Base-by-base conservation (phyloP, 2,113 vertebrate genomes). In the Polypterus senegalus region DNA sequence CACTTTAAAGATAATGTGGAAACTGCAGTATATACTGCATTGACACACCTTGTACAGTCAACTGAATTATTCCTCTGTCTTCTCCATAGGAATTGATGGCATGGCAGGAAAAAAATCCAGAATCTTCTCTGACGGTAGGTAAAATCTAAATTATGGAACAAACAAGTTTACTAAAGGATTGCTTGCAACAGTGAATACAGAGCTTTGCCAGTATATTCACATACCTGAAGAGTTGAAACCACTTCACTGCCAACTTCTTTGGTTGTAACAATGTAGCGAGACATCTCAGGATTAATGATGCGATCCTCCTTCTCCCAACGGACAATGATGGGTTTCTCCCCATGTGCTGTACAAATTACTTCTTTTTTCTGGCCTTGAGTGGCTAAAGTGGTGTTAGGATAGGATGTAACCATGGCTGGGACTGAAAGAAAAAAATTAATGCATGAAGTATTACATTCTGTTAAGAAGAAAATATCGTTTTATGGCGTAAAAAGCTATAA, bases 391-490 rank as follows among this genome's bases (percentile, higher is more conserved):
- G 94, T 97, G 75, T 99, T 99, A 7, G 96, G 94, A 68, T 99
- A 98, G 46, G 96, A 98, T 0, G 93, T 99, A 76, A 99, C 97
- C 93, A 98, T 98, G 2, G 96, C 96, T n/a, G 96, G 96, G 76
- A 99, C 96, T 99, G 46, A 69, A 62, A 76, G 2, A 7, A 48
- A n/a, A 61, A 27, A 27, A 27, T 27, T 27, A 27, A 27, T 27
- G 27, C 27, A 27, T 27, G 27, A 27, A 1, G 27, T 27, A 27
- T 27, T 27, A 27, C 27, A 27, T 27, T 27, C 27, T 27, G 27
- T 27, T 27, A 27, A 27, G 27, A 27, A 27, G 27, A 27, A 27
- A 27, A 27, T 27, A 27, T 27, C 27, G 27, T 27, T 27, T 27
- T 27, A 27, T 27, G 27, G 27, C 27, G 27, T 2, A 27, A 27